Evolutionary conservation across 2,797 vertebrate genomes (phyloP), one percentile per base, ranked within the genome.

Genomic region (Acanthornis magna): DNA sequence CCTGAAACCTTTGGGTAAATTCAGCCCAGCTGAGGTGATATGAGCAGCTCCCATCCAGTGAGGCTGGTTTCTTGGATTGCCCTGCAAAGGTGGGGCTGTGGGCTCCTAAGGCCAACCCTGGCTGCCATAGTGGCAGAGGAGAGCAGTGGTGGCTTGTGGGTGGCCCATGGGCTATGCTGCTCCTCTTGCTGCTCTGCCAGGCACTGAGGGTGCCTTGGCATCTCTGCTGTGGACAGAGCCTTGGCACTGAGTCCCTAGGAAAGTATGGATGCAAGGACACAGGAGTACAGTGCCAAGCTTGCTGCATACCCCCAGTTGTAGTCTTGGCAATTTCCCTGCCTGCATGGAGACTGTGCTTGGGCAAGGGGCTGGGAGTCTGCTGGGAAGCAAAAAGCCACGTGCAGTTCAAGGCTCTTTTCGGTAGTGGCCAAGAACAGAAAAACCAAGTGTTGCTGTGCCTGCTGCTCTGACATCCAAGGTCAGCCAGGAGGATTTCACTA

Each of bases 151-250:
- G 47, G 30, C 27, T 76, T 23, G 9, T 21, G 30, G 62, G 40
- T 23, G 5, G 29, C 30, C 38, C 0, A 1, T 21, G 55, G 51
- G 30, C 48, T 67, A 13, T 0, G 0, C 11, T 17, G 30, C 27
- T 18, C 10, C 25, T 70, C 60, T 30, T 0, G 0, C n/a, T 73
- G 38, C 71, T 77, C 17, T 72, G 29, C 30, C 34, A 42, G 51
- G 15, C 38, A 50, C 42, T 26, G 57, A 76, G 22, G 19, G 42
- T 47, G 26, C 47, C 84, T 54, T 72, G 70, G 21, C n/a, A 54
- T 55, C 76, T 77, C 40, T 1, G 7, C 30, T 67, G 43, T 15
- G 55, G 17, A 48, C 25, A 75, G 21, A 87, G 42, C 17, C 55
- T 72, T 27, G 32, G 30, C 19, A 54, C 29, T 7, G 58, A 61